Evolutionary conservation across 1,140 invertebrate species (phyloP), one percentile per base, ranked within the genome.

Genomic region (Drosophila novamexicana): DNA sequence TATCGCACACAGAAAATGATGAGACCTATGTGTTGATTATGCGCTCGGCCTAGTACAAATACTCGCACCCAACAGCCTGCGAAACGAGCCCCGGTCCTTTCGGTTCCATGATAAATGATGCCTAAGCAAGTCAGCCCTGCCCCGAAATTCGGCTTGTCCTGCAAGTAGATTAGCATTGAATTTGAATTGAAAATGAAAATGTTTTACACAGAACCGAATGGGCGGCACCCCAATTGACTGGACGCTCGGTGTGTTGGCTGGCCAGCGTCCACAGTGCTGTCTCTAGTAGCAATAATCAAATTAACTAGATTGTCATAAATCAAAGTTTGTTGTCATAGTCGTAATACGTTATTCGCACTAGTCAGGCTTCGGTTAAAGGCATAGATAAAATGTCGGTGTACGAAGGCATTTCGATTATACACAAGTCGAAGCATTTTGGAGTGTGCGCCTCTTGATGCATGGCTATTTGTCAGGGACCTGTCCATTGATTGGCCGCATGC

Each of bases 141-240:
- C 45, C 18, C 65, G 44, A 81, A 78, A 71, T 81, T 62, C 49
- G 75, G 75, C 82, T 85, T 86, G 81, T 86, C 77, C 50, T 54
- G 82, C 83, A 86, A 86, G 75, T 86, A 73, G 83, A 86, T 86
- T 86, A 86, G 83, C 83, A 86, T 86, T 86, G 82, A 82, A 86
- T 88, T 86, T 88, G 82, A 86, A 86, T 86, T 68, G 83, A 79
- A 82, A 88, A 81, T 86, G 75, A 82, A 86, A 86, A 86, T 88
- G 79, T 88, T 86, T 82, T 76, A 59, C 75, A 67, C 70, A 32
- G 67, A 22, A 42, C 36, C 47, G 59, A 72, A 59, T 66, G 53
- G 18, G 8, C 36, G 39, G 22, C 22, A 40, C 12, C 71, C 44
- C 22, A 29, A 34, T 58, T 12, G 18, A 12, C 37, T 54, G 39